Evolutionary conservation across 2,113 vertebrate species (phyloP).

Genomic region (Pogonocichla stellata): DNA sequence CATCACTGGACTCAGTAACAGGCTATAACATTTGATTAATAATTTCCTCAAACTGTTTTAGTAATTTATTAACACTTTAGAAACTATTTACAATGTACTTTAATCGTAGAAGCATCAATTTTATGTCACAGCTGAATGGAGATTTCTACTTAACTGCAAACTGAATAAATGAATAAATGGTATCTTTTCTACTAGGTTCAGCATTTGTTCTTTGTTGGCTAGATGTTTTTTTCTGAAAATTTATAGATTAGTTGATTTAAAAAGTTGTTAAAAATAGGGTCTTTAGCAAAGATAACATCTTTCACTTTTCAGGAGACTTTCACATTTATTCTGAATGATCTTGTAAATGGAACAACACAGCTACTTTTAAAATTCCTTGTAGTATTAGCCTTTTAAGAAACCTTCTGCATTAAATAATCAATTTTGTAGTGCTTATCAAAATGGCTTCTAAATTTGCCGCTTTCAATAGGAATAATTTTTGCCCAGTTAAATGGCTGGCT

Average conservation of each 20-base stretch:
- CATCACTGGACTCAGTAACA: not conserved
- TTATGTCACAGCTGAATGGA: constrained; percentile 17
- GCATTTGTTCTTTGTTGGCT: not conserved
- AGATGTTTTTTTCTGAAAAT: not conserved
- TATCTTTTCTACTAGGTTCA: not conserved
- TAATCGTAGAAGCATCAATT: not conserved
- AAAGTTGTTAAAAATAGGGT: not conserved
- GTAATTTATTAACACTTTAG: constrained; percentile 37
- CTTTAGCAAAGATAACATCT: not conserved
- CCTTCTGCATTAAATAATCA: not conserved
- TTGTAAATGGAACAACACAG: not conserved
- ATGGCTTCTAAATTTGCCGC: not conserved
- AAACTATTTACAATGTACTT: constrained; percentile 18
- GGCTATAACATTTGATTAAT: constrained; percentile 13
- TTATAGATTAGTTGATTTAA: not conserved
- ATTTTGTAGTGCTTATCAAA: not conserved
- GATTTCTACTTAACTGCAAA: constrained; percentile 1
- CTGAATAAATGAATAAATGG: constrained; percentile 9
- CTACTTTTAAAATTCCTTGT: not conserved
- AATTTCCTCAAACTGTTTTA: not conserved
- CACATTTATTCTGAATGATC: not conserved
- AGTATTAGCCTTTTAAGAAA: not conserved
- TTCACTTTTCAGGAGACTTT: not conserved
- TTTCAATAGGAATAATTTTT: not conserved
- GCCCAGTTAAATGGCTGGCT: not conserved